Percentiles rank a stretch among this genome's conserved stretches.
Conservation (phyloP, 2,113 vertebrate genomes). For the Chaetops frenatus region DNA sequence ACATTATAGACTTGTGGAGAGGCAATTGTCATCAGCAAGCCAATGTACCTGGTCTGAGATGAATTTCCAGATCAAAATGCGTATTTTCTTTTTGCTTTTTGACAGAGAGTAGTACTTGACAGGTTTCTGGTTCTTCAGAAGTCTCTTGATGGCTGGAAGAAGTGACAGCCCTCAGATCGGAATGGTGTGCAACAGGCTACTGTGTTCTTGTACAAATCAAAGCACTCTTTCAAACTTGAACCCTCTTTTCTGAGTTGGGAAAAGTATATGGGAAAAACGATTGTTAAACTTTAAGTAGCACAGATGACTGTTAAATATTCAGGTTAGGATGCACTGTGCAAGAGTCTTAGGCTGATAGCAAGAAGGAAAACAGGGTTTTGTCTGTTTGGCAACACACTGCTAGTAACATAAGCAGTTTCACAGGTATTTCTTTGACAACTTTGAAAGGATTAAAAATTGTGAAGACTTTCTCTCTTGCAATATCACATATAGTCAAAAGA, state of each 20-base stretch:
- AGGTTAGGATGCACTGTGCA: background rate
- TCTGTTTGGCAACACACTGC: background rate
- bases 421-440: background rate
- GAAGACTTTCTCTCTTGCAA: background rate
- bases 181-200: constrained; percentile 25
- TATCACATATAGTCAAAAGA: background rate
- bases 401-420: background rate
- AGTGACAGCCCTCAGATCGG: constrained; percentile 56
- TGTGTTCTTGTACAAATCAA: constrained; percentile 53
- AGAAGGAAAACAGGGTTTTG: background rate
- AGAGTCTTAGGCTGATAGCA: background rate
- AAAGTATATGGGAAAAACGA: background rate
- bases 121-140: constrained; percentile 55
- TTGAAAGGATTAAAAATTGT: background rate
- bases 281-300: background rate
- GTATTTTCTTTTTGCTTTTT: constrained; percentile 45
- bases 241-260: background rate
- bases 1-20: background rate
- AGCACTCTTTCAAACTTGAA: constrained; percentile 19
- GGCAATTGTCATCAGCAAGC: constrained; percentile 51
- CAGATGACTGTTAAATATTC: background rate
- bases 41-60: constrained; percentile 25
- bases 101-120: constrained; percentile 41
- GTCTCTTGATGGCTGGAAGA: constrained; percentile 41
- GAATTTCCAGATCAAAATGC: constrained; percentile 60